Base-by-base conservation (phyloP, 2,888 invertebrate genomes). In the Fissipunctia ypsillon region DNA sequence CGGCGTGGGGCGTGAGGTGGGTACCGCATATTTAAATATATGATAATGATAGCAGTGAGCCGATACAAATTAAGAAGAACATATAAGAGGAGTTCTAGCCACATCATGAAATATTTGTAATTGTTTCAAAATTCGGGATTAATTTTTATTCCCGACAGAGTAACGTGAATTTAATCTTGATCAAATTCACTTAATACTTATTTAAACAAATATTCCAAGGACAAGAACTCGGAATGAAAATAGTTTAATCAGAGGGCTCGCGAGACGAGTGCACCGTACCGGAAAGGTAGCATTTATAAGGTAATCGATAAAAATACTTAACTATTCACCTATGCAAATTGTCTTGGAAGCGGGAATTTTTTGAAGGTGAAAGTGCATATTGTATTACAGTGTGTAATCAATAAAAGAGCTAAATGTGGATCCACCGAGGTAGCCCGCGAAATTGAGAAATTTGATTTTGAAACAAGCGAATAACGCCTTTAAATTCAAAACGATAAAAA, bases 281-380 rank as follows among this genome's bases (percentile, higher is more conserved):
- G 12, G 14, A 50, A 52, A 14, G 4, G 1, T 28, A 25, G 25
- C 14, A 16, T 2, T 28, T 28, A 6, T 69, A 69, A 69, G 5
- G 6, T 19, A 52, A 78, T 73, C 78, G 78, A 78, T 78, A 14
- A 1, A 25, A 54, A 28, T 25, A 19, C 2, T 61, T 52, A 12
- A 50, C 22, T 56, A 31, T 38, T 72, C 19, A 61, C 14, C 5
- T 45, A 52, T 48, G 52, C 31, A 66, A 63, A 63, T 63, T 63
- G 61, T 56, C 5, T 38, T n/a, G 14, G 19, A 45, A 9, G 14
- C 0, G 43, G 22, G 2, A 19, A 19, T 38, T 6, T 19, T 14
- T 28, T 12, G 25, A 63, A 70, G 48, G n/a, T 59, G n/a, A 48
- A 45, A 19, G 28, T 73, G 61, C 65, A 67, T 35, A 14, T 41